Base-by-base conservation (phyloP, 2,113 vertebrate genomes). In the Aegypius monachus region DNA sequence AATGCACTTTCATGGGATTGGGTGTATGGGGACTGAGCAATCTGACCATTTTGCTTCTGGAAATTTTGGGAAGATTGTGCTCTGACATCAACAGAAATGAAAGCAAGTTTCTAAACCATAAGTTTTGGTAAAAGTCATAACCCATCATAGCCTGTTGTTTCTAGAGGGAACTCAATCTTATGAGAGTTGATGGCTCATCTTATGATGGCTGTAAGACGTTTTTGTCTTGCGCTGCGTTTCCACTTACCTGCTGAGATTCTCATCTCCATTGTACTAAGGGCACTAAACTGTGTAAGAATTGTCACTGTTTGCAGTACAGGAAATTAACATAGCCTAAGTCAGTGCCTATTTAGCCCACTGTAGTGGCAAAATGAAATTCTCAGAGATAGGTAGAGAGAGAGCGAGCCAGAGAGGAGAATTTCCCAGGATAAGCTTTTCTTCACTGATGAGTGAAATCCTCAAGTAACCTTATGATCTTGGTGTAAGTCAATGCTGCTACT, bases 131-230 rank as follows among this genome's bases (percentile, higher is more conserved):
- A 31, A 61, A 78, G 58, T 48, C n/a, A 22, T 70, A 77, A 70
- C 14, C 11, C 23, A 16, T 42, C 4, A 13, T 38, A 26, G 19
- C 9, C 32, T 45, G 27, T 80, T 75, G 12, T 75, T 81, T 59
- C 47, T 74, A 53, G 52, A 26, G 16, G 15, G 22, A 61, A 13
- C 18, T 75, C 13, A 25, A 32, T 50, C 34, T 63, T 34, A n/a
- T 4, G 43, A n/a, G 50, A 26, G 22, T 11, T 38, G 27, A 59
- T 79, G 53, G 26, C 17, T 79, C 29, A 32, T 53, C 18, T 72
- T 53, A 12, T 5, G 26, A 47, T 11, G 19, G 2, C 17, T 40
- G 5, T 48, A 56, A 21, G 47, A 73, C 0, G 0, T 23, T 55
- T 55, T 59, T 66, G 17, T 53, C 25, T 72, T n/a, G 16, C 2